Percentiles rank a stretch among this genome's conserved stretches.
phyloP scores from a whole-genome alignment of 2,888 invertebrate species.

The Agrotis ipsilon region DNA sequence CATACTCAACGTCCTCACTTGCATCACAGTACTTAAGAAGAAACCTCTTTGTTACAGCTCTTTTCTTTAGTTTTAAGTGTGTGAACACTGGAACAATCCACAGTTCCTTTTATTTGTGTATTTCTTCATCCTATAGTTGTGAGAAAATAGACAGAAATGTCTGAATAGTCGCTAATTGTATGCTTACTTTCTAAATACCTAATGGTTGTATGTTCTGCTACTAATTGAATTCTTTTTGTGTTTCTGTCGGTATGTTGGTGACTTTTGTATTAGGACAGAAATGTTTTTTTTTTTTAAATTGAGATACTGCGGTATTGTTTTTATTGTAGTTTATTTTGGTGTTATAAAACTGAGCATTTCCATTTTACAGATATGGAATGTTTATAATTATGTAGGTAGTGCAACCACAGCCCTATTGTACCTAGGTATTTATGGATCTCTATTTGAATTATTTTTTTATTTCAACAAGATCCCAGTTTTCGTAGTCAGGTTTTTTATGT shows the following conservation, averaged over 20 bases:
- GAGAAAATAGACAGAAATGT: constrained; percentile 39
- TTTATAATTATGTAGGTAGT: no score
- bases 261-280: constrained; percentile 2
- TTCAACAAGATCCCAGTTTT: no score
- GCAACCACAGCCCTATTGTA: no score
- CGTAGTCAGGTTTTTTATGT: no score
- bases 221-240: constrained; percentile 22
- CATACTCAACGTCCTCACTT: constrained; percentile 48
- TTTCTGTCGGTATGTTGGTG: neutral
- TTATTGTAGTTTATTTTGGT: no score
- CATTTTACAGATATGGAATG: no score
- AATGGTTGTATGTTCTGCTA: constrained; percentile 17
- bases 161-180: constrained; percentile 32
- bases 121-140: constrained; percentile 28
- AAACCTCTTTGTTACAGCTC: constrained; percentile 56
- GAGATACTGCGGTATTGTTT: no score
- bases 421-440: no score
- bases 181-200: constrained; percentile 48
- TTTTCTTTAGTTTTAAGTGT: constrained; percentile 54
- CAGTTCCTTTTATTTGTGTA: constrained; percentile 35
- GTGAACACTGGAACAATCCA: constrained; percentile 46
- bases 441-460: no score
- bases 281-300: no score
- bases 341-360: no score
- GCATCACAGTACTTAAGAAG: constrained; percentile 43